Base-by-base conservation (phyloP, 2,797 vertebrate species). In the Phrynocephalus guinanensis region DNA sequence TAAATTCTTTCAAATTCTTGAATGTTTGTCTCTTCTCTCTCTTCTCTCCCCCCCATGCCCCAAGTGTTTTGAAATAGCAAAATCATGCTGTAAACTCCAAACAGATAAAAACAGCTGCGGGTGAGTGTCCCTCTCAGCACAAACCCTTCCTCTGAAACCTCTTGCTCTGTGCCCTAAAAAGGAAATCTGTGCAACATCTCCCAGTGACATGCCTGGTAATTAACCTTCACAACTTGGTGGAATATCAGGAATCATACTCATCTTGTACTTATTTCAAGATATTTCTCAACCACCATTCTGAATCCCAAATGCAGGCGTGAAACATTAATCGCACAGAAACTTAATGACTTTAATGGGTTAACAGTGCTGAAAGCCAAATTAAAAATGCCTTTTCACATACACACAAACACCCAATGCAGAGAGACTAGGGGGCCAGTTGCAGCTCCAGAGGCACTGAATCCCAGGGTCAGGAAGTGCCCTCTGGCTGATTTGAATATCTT, bases 151-250 rank as follows among this genome's bases (percentile, higher is more conserved):
- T 82, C 68, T 81, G 83, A 80, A 56, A 76, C 50, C 30, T 24
- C 79, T 88, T 72, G 78, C 30, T 88, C 33, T 70, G 72, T 85
- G 78, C 87, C 87, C 83, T 85, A 88, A 88, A 85, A 88, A 85
- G 87, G 87, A 88, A 88, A 88, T 88, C 83, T 85, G 60, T 85
- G 78, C 50, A 88, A 76, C 66, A 68, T 82, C 79, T 85, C 38
- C 73, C 83, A 77, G 22, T 82, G 79, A 66, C 76, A 88, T 79
- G 50, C 28, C 70, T 70, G 26, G 50, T 76, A 88, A 84, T 88
- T 88, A 88, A 76, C 38, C 85, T 85, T 38, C 72, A 85, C 63
- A 85, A 81, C 30, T 79, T 76, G 77, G 63, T 63, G n/a, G 26
- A 76, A 30, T 85, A 83, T 73, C 60, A 81, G 50, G 60, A 76